These are phyloP conservation scores for Poecile atricapillus DNA, from an alignment of 2,113 vertebrate species.

Conservation along the genomic window DNA sequence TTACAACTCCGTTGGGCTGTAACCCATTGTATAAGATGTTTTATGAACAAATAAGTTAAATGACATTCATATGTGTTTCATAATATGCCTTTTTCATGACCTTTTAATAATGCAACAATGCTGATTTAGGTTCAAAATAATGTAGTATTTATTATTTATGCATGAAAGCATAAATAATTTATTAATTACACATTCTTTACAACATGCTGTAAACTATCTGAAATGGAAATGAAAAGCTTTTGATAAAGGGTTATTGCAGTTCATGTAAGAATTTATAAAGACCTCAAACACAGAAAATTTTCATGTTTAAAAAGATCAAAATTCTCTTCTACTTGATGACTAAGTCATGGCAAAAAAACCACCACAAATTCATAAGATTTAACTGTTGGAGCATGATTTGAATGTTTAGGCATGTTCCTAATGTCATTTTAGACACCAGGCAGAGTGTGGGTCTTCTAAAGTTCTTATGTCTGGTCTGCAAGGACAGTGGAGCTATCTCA, in stretches of 20 bases:
- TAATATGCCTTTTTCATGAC: neutral
- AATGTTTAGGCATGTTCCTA: neutral
- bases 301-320: neutral
- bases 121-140: neutral
- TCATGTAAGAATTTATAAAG: neutral
- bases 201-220: neutral
- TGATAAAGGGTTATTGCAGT: neutral
- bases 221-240: neutral
- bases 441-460: neutral
- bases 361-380: neutral
- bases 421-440: neutral
- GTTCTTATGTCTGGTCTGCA: rapidly evolving
- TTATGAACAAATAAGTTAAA: neutral
- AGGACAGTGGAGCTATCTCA: neutral
- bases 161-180: neutral
- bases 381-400: neutral
- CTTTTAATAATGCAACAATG: neutral
- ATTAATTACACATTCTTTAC: neutral
- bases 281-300: neutral
- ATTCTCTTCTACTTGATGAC: neutral
- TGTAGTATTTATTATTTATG: neutral
- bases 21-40: neutral
- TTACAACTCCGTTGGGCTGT: neutral
- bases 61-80: neutral
- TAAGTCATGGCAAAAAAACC: neutral